Evolutionary conservation across 1,140 invertebrate species (phyloP).

Genomic region (Coboldia fuscipes): DNA sequence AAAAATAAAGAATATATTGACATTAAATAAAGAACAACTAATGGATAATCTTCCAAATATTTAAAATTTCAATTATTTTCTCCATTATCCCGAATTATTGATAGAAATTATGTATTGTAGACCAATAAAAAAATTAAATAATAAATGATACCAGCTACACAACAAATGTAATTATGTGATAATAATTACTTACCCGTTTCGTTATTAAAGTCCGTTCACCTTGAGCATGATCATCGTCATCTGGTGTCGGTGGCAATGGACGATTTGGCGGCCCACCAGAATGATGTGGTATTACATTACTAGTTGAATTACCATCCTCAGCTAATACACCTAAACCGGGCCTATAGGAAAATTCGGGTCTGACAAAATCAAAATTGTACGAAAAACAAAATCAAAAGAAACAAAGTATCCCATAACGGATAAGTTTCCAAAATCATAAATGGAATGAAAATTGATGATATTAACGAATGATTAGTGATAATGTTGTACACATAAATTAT

Average conservation of each 20-base stretch:
- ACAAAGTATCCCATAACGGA: constrained; percentile 10
- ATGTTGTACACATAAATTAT: not conserved
- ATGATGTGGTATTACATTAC: constrained; percentile 21
- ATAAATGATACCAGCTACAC: constrained; percentile 2
- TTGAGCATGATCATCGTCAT: constrained; percentile 44
- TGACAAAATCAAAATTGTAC: constrained; percentile 23
- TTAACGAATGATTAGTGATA: constrained; percentile 6
- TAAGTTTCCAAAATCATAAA: constrained; percentile 3
- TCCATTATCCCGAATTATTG: too few species aligned
- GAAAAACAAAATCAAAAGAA: constrained; percentile 9
- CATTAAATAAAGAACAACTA: too few species aligned
- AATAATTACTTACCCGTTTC: constrained; percentile 58
- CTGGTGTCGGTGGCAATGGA: constrained; percentile 81
- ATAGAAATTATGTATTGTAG: constrained; percentile 3
- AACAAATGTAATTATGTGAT: constrained; percentile 16
- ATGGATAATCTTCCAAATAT: too few species aligned
- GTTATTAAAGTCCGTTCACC: constrained; percentile 78
- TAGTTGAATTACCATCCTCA: constrained; percentile 21
- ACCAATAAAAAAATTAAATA: constrained; percentile 15
- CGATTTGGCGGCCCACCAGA: constrained; percentile 61
- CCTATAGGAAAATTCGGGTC: constrained; percentile 74
- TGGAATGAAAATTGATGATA: constrained; percentile 1
- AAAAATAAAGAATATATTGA: too few species aligned
- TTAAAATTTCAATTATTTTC: too few species aligned
- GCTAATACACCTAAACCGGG: constrained; percentile 36